phyloP scores from a whole-genome alignment of 2,797 vertebrate species.

The Brachyalestes nurse region DNA sequence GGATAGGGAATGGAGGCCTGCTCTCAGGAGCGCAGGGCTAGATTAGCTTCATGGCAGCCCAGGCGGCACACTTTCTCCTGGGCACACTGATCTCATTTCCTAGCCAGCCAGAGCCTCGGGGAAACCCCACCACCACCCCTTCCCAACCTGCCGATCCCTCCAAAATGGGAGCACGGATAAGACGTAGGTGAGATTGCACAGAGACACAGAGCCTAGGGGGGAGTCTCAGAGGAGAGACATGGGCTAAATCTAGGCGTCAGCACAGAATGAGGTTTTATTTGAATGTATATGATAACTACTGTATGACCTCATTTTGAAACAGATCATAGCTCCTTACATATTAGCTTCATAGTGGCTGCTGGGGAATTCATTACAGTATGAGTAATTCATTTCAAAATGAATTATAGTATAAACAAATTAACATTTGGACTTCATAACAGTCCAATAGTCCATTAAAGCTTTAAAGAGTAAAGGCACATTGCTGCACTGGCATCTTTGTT shows the following conservation, averaged over 20 bases:
- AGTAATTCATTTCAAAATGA: not conserved
- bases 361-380: not conserved
- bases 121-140: not conserved
- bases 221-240: conserved; percentile 20
- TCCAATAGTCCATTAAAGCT: not conserved
- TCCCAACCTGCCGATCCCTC: conserved; percentile 12
- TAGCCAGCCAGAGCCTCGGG: conserved; percentile 46
- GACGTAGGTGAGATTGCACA: conserved; percentile 17
- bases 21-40: conserved; percentile 38
- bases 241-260: conserved; percentile 33
- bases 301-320: conserved; percentile 18
- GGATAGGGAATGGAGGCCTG: conserved; percentile 36
- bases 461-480: not conserved
- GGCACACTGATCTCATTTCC: conserved; percentile 49
- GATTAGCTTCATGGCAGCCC: conserved; percentile 43
- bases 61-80: conserved; percentile 28
- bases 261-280: conserved; percentile 32
- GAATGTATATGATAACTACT: conserved; percentile 33
- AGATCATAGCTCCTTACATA: not conserved
- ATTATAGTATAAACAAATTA: not conserved
- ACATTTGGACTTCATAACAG: not conserved
- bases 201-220: conserved; percentile 11
- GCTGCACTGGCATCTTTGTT: not conserved
- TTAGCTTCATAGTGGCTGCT: not conserved
- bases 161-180: conserved; percentile 44